Evolutionary conservation across 2,113 vertebrate genomes (phyloP).

Genomic region (Rhinogobius similis): DNA sequence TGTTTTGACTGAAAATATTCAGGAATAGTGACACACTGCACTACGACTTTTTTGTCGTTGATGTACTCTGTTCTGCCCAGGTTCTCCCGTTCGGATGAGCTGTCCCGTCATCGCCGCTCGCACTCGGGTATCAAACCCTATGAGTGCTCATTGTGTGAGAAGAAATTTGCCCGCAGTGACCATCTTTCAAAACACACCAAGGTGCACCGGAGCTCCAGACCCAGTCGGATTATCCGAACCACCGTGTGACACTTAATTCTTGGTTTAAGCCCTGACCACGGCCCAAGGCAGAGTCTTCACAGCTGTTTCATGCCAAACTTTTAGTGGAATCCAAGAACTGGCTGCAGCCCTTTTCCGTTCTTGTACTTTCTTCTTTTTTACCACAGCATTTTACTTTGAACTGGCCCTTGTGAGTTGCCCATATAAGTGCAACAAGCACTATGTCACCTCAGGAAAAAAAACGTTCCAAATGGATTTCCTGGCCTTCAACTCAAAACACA

Average conservation of each 20-base stretch:
- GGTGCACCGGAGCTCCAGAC: conserved; percentile 81
- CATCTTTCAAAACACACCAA: conserved; percentile 88
- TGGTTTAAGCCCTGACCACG: no score
- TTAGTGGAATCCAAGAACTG: conserved; percentile 30
- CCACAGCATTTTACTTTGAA: conserved; percentile 23
- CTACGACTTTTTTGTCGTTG: not conserved
- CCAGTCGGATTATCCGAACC: conserved; percentile 68
- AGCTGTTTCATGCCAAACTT: conserved; percentile 55
- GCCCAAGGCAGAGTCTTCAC: conserved; percentile 24
- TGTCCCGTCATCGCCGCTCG: conserved; percentile 87
- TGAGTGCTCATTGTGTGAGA: conserved; percentile 82
- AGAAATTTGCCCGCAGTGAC: conserved; percentile 88
- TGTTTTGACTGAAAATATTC: not conserved
- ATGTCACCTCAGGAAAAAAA: conserved; percentile 58
- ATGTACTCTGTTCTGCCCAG: conserved; percentile 57
- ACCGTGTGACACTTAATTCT: conserved; percentile 64
- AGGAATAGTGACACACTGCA: not conserved
- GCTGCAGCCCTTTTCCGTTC: conserved; percentile 3
- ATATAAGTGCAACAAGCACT: conserved; percentile 23
- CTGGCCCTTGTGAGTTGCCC: conserved; percentile 25
- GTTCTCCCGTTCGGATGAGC: conserved; percentile 87
- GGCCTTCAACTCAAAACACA: conserved; percentile 19
- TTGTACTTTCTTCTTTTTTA: conserved; percentile 10
- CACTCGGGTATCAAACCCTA: conserved; percentile 89
- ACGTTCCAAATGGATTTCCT: conserved; percentile 7